phyloP scores from a whole-genome alignment of 2,888 invertebrate genomes.

The Agapostemon virescens region DNA sequence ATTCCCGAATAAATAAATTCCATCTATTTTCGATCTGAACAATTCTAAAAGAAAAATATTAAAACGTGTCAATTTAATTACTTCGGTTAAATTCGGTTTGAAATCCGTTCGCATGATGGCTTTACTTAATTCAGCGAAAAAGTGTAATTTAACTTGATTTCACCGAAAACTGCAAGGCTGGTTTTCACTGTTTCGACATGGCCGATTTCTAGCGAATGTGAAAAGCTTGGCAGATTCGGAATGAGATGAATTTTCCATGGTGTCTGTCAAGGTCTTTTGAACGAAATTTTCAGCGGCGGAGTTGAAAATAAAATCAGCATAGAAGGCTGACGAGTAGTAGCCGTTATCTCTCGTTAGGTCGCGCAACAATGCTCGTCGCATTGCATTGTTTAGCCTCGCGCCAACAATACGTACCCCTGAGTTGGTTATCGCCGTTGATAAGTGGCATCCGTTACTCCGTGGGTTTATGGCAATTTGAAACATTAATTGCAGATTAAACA shows the following conservation, averaged over 20 bases:
- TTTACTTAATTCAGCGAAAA: no score
- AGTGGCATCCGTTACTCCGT: conserved; percentile 75
- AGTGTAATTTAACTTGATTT: no score
- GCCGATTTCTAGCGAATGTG: neutral
- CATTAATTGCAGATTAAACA: conserved; percentile 80
- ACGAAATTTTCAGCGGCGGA: neutral
- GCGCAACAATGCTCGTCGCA: conserved; percentile 38
- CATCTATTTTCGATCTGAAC: no score
- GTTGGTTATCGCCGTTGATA: conserved; percentile 74
- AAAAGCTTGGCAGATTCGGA: neutral
- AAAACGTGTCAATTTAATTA: no score
- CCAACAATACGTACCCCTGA: conserved; percentile 49
- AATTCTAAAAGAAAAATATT: no score
- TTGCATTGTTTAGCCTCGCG: conserved; percentile 40
- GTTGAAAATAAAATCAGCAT: conserved; percentile 13
- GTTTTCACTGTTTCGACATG: neutral
- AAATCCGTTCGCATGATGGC: neutral
- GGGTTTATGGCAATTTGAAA: conserved; percentile 78
- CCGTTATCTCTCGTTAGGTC: neutral
- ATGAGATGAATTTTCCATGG: neutral
- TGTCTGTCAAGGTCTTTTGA: neutral
- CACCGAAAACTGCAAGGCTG: neutral
- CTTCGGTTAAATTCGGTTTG: neutral
- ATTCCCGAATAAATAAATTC: no score
- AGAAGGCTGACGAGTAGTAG: neutral